Base-by-base conservation (phyloP, 2,888 invertebrate genomes). In the Embidobia sp. region DNA sequence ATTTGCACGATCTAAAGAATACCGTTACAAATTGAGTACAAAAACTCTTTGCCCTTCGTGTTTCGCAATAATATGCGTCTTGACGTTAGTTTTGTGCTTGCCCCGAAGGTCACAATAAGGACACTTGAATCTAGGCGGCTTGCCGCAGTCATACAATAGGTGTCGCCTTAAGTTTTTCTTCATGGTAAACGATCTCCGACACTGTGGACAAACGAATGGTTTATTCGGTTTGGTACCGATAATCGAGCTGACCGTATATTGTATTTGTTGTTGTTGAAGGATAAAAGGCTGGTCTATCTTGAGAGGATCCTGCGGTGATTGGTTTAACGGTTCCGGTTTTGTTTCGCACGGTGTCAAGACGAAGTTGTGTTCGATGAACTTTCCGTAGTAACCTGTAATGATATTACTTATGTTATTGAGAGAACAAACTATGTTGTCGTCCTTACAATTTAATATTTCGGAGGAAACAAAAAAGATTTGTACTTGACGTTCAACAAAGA, bases 31-130 rank as follows among this genome's bases (percentile, higher is more conserved):
- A 57, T 80, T 77, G 2, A 80, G 63, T 2, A 80, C 73, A 31
- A 67, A 81, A 51, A 81, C 35, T 22, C 29, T 53, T 42, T 78
- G 59, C 26, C 72, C 77, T 22, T 72, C 57, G 44, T 80, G 81
- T 44, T 75, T 77, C 1, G 75, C 78, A 18, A 69, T 73, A 10
- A 81, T 76, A 49, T 82, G 82, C 1, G 37, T 78, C 42, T 63
- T 80, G 53, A 70, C 78, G 75, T 75, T 82, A 75, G 59, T 78
- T 31, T 51, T 73, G 42, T 79, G 76, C 16, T 79, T 79, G n/a
- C 74, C 74, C 5, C 70, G 53, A 22, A 87, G 84, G 16, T 85
- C 82, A 76, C 90, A 90, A 61, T 88, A 87, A 2, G 90, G 89
- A 37, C 78, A 79, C 29, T 72, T 67, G 51, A 79, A 79, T 29